Conservation (phyloP, 2,888 invertebrate species). For the Pandemis corylana region DNA sequence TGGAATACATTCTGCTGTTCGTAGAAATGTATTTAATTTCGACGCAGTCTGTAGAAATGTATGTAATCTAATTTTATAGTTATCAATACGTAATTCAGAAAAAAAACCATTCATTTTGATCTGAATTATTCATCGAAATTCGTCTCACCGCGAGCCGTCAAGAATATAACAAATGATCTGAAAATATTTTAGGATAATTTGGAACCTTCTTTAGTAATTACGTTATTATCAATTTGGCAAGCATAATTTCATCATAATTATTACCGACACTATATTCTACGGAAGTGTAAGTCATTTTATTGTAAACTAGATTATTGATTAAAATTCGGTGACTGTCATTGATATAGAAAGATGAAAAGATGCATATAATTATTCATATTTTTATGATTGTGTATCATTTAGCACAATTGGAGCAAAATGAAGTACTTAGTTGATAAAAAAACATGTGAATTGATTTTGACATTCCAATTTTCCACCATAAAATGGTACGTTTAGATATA, state of each 20-base stretch:
- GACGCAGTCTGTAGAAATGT: not conserved
- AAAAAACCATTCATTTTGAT: constrained; percentile 38
- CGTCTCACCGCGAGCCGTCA: constrained; percentile 71
- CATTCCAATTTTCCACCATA: too few species aligned
- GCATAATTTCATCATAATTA: constrained; percentile 60
- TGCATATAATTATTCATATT: too few species aligned
- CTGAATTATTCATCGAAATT: constrained; percentile 57
- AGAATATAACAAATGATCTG: constrained; percentile 75
- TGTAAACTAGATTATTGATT: not conserved
- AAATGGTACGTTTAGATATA: too few species aligned
- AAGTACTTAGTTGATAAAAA: too few species aligned
- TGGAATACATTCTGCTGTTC: constrained; percentile 17
- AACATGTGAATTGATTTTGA: too few species aligned
- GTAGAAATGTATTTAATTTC: constrained; percentile 8
- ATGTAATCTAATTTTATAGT: constrained; percentile 35
- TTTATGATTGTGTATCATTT: too few species aligned
- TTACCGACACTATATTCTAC: constrained; percentile 4
- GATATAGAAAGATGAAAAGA: too few species aligned
- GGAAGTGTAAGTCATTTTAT: not conserved
- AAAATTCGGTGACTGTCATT: not conserved
- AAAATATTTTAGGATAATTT: constrained; percentile 66
- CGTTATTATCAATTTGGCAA: constrained; percentile 83
- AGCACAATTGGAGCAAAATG: not conserved
- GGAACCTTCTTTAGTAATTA: constrained; percentile 67
- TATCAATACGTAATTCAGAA: constrained; percentile 32